Percentiles rank a stretch among this genome's conserved stretches.
These are phyloP conservation scores for Oedothorax gibbosus DNA, from an alignment of 1,140 invertebrate genomes.

Conservation along the genomic window DNA sequence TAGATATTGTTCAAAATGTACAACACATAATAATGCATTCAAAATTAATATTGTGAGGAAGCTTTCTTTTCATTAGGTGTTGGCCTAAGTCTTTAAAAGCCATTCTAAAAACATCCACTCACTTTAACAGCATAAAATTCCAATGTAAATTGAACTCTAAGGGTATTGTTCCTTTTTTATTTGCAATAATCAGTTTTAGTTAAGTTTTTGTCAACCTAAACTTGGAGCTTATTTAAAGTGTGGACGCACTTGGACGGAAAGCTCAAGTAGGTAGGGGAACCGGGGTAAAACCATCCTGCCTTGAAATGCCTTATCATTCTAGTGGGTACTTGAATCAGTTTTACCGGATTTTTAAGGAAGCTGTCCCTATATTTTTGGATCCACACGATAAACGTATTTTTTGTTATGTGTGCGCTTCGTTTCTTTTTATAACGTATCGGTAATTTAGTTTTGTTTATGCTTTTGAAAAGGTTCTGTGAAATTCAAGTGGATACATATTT, in stretches of 20 bases:
- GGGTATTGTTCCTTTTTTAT: no score
- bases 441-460: constrained; percentile 48
- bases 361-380: constrained; percentile 40
- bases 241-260: background rate
- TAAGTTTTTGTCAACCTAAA: no score
- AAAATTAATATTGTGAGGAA: no score
- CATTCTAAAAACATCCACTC: no score
- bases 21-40: no score
- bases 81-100: no score
- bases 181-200: no score
- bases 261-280: constrained; percentile 23
- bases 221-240: constrained; percentile 8
- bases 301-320: constrained; percentile 42
- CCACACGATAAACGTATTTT: background rate
- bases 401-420: background rate
- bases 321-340: constrained; percentile 26
- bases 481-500: background rate
- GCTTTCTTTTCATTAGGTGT: no score
- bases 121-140: no score
- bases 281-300: background rate
- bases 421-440: constrained; percentile 24
- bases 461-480: background rate
- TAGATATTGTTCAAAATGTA: no score
- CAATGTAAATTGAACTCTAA: no score
- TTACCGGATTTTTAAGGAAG: constrained; percentile 21